Evolutionary conservation across 2,113 vertebrate species (phyloP).

Genomic region (Rafetus swinhoei): DNA sequence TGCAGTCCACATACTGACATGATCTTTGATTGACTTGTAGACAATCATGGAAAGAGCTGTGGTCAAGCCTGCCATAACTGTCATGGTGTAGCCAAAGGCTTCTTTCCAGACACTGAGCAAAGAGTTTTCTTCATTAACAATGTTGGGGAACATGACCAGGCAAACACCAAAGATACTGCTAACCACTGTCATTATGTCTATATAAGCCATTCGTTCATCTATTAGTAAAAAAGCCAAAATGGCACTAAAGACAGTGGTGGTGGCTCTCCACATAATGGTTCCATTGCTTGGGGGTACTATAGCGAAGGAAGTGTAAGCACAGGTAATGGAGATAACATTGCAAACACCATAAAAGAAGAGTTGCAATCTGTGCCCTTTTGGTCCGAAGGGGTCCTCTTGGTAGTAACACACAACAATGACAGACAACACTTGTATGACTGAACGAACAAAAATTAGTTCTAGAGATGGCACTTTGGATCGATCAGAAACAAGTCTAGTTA

Average conservation of each 20-base stretch:
- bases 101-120: slow-evolving; percentile 94
- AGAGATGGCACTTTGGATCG: slow-evolving; percentile 97
- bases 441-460: slow-evolving; percentile 97
- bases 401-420: slow-evolving; percentile 91
- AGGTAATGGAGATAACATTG: slow-evolving; percentile 98
- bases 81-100: slow-evolving; percentile 98
- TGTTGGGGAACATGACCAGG: slow-evolving; percentile 96
- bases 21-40: slow-evolving; percentile 95
- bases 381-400: slow-evolving; percentile 94
- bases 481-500: slow-evolving; percentile 93
- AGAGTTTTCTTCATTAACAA: slow-evolving; percentile 90
- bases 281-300: slow-evolving; percentile 97
- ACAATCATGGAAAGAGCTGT: slow-evolving; percentile 98
- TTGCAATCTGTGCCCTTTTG: slow-evolving; percentile 90
- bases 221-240: slow-evolving; percentile 94
- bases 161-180: slow-evolving; percentile 94
- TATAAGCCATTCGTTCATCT: slow-evolving; percentile 91
- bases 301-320: slow-evolving; percentile 98
- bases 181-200: slow-evolving; percentile 89
- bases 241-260: slow-evolving; percentile 95
- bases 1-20: slow-evolving; percentile 98
- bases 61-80: slow-evolving; percentile 94
- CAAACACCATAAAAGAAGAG: slow-evolving; percentile 96
- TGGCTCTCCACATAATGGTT: slow-evolving; percentile 98
- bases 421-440: slow-evolving; percentile 93